Conservation (phyloP, 2,113 vertebrate genomes). For the Ramphastos sulfuratus region DNA sequence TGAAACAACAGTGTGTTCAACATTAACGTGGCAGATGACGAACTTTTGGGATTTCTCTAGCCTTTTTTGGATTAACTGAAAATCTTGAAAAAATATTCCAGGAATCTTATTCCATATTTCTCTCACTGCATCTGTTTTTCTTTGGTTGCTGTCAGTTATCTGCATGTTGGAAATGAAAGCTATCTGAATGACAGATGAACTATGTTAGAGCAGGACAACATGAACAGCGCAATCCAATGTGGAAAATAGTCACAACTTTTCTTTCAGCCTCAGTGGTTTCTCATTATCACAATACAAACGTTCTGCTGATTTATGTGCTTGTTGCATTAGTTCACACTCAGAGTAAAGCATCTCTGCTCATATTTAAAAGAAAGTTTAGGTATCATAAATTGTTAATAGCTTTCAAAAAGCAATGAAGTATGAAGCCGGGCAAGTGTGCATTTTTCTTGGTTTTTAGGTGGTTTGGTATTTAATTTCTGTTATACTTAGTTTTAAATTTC, state of each 20-base stretch:
- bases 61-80: constrained; percentile 54
- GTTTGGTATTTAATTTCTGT: constrained; percentile 13
- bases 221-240: background rate
- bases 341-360: background rate
- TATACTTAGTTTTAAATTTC: constrained; percentile 14
- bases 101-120: background rate
- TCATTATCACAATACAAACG: background rate
- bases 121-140: background rate
- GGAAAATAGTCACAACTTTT: background rate
- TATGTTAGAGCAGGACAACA: background rate
- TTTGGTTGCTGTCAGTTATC: background rate
- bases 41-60: constrained; percentile 50
- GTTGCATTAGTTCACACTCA: background rate
- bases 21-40: constrained; percentile 52
- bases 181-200: background rate
- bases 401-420: background rate
- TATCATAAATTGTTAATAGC: background rate
- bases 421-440: background rate
- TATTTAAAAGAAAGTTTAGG: background rate
- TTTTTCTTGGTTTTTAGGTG: background rate
- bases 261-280: background rate
- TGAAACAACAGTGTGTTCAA: constrained; percentile 64
- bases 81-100: constrained; percentile 41
- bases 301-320: background rate
- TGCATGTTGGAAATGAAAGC: background rate